phyloP scores from a whole-genome alignment of 2,113 vertebrate genomes.

The Clarias macrocephalus region DNA sequence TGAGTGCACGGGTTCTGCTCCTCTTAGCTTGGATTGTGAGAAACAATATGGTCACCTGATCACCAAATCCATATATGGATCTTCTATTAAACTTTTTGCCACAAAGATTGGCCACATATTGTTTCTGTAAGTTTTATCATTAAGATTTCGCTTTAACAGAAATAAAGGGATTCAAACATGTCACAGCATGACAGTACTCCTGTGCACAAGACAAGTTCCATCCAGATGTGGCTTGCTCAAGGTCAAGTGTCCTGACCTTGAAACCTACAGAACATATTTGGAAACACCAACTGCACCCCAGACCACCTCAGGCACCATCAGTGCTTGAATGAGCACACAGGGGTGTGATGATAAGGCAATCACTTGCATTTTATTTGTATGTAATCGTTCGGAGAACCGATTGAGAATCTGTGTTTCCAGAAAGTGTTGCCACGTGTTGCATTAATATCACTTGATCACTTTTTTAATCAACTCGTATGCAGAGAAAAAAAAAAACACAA shows the following conservation, averaged over 20 bases:
- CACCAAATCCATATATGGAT: neutral
- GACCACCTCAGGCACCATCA: neutral
- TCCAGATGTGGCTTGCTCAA: neutral
- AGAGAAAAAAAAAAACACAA: neutral
- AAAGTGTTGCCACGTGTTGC: neutral
- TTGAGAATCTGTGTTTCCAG: neutral
- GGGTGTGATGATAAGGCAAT: neutral
- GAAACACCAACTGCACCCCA: neutral
- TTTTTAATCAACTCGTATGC: neutral
- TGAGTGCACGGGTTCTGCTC: constrained; percentile 1
- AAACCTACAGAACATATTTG: neutral
- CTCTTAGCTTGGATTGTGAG: neutral
- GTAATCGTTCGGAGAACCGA: neutral
- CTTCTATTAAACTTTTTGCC: neutral
- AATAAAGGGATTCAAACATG: neutral
- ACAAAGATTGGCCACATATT: no score
- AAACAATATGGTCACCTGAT: neutral
- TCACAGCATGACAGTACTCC: neutral
- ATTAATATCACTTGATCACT: no score
- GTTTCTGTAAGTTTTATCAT: neutral
- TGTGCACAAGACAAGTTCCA: neutral
- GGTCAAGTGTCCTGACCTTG: neutral
- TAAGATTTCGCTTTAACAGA: neutral
- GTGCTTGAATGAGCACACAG: neutral
- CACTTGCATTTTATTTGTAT: neutral